Conservation (phyloP, 2,113 vertebrate genomes). For the Centropus unirufus region DNA sequence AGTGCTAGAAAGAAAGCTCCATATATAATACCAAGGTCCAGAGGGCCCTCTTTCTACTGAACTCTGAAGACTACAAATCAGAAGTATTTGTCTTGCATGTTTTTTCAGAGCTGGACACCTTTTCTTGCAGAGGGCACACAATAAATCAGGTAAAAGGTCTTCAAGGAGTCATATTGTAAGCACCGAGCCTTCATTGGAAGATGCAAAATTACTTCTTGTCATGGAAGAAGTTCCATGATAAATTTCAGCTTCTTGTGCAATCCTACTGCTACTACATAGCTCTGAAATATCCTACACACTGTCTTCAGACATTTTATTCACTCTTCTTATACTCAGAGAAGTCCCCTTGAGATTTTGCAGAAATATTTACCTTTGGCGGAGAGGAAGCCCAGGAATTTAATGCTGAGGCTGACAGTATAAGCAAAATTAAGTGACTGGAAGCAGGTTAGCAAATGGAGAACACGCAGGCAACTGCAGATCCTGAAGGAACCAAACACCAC, state of each 20-base stretch:
- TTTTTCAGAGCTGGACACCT: neutral
- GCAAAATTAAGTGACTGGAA: neutral
- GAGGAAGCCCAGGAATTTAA: neutral
- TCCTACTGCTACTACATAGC: neutral
- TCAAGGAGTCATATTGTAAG: neutral
- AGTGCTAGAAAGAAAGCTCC: neutral
- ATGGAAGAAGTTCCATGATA: neutral
- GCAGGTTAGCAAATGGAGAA: neutral
- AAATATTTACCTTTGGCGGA: neutral
- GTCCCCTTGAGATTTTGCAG: neutral
- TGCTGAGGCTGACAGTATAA: neutral
- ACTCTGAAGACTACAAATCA: constrained; percentile 17
- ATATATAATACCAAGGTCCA: neutral
- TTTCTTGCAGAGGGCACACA: neutral
- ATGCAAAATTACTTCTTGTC: constrained; percentile 26
- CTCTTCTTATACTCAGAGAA: neutral
- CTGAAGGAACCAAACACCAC: neutral
- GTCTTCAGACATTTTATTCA: neutral
- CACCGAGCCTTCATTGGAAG: neutral
- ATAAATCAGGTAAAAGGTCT: constrained; percentile 3
- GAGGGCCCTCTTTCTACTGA: neutral
- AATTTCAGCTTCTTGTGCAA: neutral
- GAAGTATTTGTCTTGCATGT: neutral
- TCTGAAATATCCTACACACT: neutral
- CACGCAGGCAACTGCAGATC: neutral